These are phyloP conservation scores for Papilio protenor DNA, from an alignment of 2,888 invertebrate genomes.

Conservation along the genomic window DNA sequence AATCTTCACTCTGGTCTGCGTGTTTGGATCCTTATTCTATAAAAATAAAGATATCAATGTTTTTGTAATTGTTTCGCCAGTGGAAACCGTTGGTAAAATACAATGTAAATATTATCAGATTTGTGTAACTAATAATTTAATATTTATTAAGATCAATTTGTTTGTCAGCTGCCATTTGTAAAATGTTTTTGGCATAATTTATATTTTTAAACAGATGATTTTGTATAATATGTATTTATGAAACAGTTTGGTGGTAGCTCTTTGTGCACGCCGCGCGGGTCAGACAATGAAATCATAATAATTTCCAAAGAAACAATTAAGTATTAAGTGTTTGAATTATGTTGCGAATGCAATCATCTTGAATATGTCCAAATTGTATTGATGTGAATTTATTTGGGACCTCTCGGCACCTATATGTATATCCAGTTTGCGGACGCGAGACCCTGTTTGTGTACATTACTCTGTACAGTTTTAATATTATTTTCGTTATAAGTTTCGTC, in stretches of 20 bases:
- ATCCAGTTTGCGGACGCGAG: slow-evolving; percentile 64
- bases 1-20: no score
- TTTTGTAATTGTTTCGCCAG: neutral
- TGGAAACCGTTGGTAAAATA: neutral
- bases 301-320: slow-evolving; percentile 75
- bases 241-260: neutral
- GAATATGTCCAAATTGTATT: slow-evolving; percentile 57
- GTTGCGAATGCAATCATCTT: slow-evolving; percentile 71
- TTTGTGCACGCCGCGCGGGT: slow-evolving; percentile 36
- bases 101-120: slow-evolving; percentile 9
- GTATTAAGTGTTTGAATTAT: slow-evolving; percentile 71
- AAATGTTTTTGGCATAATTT: neutral
- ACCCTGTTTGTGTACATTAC: slow-evolving; percentile 53
- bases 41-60: neutral
- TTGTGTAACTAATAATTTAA: neutral
- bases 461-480: slow-evolving; percentile 71
- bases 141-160: neutral
- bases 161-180: slow-evolving; percentile 2
- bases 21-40: no score
- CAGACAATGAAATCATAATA: slow-evolving; percentile 68
- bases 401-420: slow-evolving; percentile 70
- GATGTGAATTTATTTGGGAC: slow-evolving; percentile 64
- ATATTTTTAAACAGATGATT: neutral
- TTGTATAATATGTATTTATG: neutral
- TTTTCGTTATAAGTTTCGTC: slow-evolving; percentile 65